These are phyloP conservation scores for Epirrita christyi DNA, from an alignment of 2,888 invertebrate genomes.

Conservation along the genomic window DNA sequence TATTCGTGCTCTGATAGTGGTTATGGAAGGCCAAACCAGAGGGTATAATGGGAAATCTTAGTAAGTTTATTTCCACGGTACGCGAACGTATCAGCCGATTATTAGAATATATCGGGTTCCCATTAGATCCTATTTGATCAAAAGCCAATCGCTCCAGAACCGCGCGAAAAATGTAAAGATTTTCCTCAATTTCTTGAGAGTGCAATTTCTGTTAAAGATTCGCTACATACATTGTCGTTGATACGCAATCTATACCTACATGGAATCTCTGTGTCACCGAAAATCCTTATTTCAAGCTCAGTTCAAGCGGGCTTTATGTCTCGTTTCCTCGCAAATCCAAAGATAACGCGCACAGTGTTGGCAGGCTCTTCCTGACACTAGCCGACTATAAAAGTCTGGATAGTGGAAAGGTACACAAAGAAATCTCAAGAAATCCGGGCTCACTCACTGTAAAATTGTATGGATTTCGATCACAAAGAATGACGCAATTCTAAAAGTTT, in stretches of 20 bases:
- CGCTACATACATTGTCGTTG: slow-evolving; percentile 43
- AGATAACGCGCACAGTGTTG: slow-evolving; percentile 57
- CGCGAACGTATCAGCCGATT: slow-evolving; percentile 14
- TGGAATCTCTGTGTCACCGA: slow-evolving; percentile 54
- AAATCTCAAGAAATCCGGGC: slow-evolving; percentile 53
- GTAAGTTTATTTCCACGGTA: neutral
- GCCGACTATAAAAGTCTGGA: slow-evolving; percentile 51
- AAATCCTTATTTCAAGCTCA: slow-evolving; percentile 57
- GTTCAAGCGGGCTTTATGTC: slow-evolving; percentile 63
- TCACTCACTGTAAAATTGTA: slow-evolving; percentile 59
- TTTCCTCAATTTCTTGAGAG: slow-evolving; percentile 37
- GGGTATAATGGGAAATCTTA: slow-evolving; percentile 2
- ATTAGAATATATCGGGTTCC: slow-evolving; percentile 29
- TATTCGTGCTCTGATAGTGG: neutral
- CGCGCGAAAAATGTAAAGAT: slow-evolving; percentile 33
- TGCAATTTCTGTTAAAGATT: slow-evolving; percentile 39
- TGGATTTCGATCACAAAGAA: slow-evolving; percentile 53
- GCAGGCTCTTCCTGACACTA: slow-evolving; percentile 44
- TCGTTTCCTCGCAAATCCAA: slow-evolving; percentile 67
- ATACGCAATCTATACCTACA: slow-evolving; percentile 54
- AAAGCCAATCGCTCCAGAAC: slow-evolving; percentile 33
- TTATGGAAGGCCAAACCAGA: neutral
- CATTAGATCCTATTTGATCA: slow-evolving; percentile 32
- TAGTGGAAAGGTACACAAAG: slow-evolving; percentile 44
- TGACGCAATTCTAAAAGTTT: slow-evolving; percentile 45